Evolutionary conservation across 2,888 invertebrate species (phyloP), one percentile per base, ranked within the genome.

Genomic region (Frankliniella fusca): DNA sequence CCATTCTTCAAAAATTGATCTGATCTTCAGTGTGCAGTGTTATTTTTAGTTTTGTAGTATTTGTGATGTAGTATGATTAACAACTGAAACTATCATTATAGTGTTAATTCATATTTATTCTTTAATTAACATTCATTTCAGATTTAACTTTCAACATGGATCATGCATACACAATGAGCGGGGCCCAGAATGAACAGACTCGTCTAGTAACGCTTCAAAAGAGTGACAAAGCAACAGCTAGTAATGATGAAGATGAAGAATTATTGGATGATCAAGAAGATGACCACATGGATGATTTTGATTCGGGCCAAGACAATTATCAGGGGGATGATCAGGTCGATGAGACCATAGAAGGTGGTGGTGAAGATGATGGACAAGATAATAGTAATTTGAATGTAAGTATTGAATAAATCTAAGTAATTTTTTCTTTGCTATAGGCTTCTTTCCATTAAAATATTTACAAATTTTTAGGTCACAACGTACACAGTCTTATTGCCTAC

Each of bases 101-200:
- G 38, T 38, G 3, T 38, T 38, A 38, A 38, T 38, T 38, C 38
- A 38, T 38, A 38, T 38, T 38, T 38, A 38, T n/a, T n/a, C n/a
- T n/a, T n/a, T n/a, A n/a, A n/a, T 38, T 38, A 38, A 38, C 38
- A 38, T 38, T 38, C 38, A 38, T 38, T 38, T 38, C 38, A 38
- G 38, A 3, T 2, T 38, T 38, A 2, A 38, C 38, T 38, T 38
- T 76, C 27, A 76, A 11, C 23, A 76, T 76, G 70, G 70, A 76
- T 23, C 70, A 76, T 76, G 70, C 70, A 23, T 76, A 76, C 23
- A 76, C 70, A 76, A 23, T 76, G 70, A 76, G 70, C 12, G 70
- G 70, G 23, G 27, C 70, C 3, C 70, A 76, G 27, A 76, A 23
- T 27, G 61, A 15, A 61, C 61, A 61, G 15, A 20, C 61, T 38